Base-by-base conservation (phyloP, 1,140 invertebrate species). In the Limonius californicus region DNA sequence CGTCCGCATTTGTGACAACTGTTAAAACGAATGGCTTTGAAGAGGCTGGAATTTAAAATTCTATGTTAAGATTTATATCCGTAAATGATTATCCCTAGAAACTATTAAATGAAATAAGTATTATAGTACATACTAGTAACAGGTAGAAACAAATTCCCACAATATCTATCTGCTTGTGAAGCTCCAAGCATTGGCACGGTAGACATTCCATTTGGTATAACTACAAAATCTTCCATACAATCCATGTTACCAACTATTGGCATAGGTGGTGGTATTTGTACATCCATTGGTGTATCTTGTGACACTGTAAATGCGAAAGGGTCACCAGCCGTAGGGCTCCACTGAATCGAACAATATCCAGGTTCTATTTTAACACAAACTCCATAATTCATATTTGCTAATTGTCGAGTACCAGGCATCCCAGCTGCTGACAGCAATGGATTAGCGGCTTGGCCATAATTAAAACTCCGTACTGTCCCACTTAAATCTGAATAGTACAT, bases 311-410 rank as follows among this genome's bases (percentile, higher is more conserved):
- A 91, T 0, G 87, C 87, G 66, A 80, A 86, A 1, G 75, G 54
- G 68, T 85, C 83, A n/a, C 75, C 79, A 7, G 74, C 58, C 4
- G 77, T 66, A 73, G 78, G 63, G 27, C 80, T 77, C 82, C 87
- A 89, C 67, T 83, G 79, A 55, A 89, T 88, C 14, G 76, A 79
- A 70, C 88, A 90, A 67, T 83, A 88, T 1, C 86, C 87, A 12
- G 82, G 72, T 54, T 81, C 82, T 81, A 85, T 85, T 70, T 82
- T 77, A 30, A 89, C 79, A 68, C 88, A 90, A 43, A 88, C 82
- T 7, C 89, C 88, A 71, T 93, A 93, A 72, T 87, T 85, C 47
- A 88, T 78, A 72, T 89, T 88, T 1, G 81, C 85, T 20, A 92
- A 77, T 77, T 92, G 85, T 62, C 89, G 76, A 0, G 88, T 89